Conservation (phyloP, 2,797 vertebrate genomes). For the Sebastes minor region DNA sequence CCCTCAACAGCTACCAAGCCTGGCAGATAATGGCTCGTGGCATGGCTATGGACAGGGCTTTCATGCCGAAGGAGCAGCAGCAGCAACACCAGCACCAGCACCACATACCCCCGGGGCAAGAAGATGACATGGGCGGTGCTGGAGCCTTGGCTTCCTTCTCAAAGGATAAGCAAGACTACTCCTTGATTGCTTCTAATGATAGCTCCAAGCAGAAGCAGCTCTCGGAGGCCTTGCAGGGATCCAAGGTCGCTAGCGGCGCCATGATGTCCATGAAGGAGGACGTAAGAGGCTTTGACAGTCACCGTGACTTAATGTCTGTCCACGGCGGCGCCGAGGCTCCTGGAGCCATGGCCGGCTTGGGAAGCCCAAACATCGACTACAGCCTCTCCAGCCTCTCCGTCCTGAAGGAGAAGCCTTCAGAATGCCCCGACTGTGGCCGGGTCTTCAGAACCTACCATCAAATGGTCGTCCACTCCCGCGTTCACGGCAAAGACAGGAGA, state of each 20-base stretch:
- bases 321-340: conserved; percentile 61
- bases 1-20: conserved; percentile 97
- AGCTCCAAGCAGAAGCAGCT: conserved; percentile 95
- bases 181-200: conserved; percentile 89
- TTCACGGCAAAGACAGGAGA: conserved; percentile 94
- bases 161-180: conserved; percentile 96
- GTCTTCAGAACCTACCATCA: conserved; percentile 99
- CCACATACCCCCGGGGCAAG: conserved; percentile 89
- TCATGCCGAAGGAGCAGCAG: conserved; percentile 95
- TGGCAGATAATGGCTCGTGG: conserved; percentile 99
- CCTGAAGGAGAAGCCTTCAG: conserved; percentile 94
- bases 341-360: conserved; percentile 71
- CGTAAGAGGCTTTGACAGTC: conserved; percentile 86
- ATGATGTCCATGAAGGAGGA: conserved; percentile 93
- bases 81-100: conserved; percentile 85
- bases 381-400: conserved; percentile 88
- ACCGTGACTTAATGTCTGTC: conserved; percentile 92
- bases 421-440: conserved; percentile 95
- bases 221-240: conserved; percentile 88
- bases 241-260: conserved; percentile 86
- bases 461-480: conserved; percentile 96
- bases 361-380: conserved; percentile 90
- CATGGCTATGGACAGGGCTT: conserved; percentile 96
- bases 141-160: conserved; percentile 88
- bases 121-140: conserved; percentile 89